A percentile compares a stretch with the other conserved stretches of the same genome.
phyloP scores from a whole-genome alignment of 1,140 invertebrate species.

The Panagrolaimus sp. region DNA sequence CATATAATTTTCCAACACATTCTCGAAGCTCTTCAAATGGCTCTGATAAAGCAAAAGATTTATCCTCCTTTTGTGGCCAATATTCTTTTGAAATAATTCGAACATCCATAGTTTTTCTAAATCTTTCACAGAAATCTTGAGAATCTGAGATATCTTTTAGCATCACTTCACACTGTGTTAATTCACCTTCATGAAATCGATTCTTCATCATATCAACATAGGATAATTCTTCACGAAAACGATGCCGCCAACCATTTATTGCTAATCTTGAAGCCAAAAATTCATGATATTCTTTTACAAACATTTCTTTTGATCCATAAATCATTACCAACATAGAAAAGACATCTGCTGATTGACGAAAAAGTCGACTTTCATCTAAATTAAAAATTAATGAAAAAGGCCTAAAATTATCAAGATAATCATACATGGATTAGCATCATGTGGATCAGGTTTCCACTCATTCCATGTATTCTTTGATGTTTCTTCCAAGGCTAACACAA shows the following conservation, averaged over 20 bases:
- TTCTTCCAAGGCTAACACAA: slow-evolving; percentile 49
- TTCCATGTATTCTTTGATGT: slow-evolving; percentile 37
- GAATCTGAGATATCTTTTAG: slow-evolving; percentile 85
- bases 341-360: slow-evolving; percentile 77
- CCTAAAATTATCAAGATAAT: background rate
- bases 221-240: slow-evolving; percentile 78
- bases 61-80: slow-evolving; percentile 88
- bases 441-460: slow-evolving; percentile 50
- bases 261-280: slow-evolving; percentile 84
- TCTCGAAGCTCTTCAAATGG: slow-evolving; percentile 70
- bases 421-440: slow-evolving; percentile 50
- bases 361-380: slow-evolving; percentile 60
- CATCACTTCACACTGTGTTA: slow-evolving; percentile 98
- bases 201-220: slow-evolving; percentile 91
- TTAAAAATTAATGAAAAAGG: slow-evolving; percentile 10
- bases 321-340: slow-evolving; percentile 97
- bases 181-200: slow-evolving; percentile 84
- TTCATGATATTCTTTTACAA: slow-evolving; percentile 94
- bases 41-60: slow-evolving; percentile 66
- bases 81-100: slow-evolving; percentile 89
- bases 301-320: slow-evolving; percentile 94
- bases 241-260: slow-evolving; percentile 70
- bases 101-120: slow-evolving; percentile 21
- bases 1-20: slow-evolving; percentile 80
- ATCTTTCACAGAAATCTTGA: slow-evolving; percentile 69